Evolutionary conservation across 2,888 invertebrate genomes (phyloP).

Genomic region (Willowsia nigromaculata): DNA sequence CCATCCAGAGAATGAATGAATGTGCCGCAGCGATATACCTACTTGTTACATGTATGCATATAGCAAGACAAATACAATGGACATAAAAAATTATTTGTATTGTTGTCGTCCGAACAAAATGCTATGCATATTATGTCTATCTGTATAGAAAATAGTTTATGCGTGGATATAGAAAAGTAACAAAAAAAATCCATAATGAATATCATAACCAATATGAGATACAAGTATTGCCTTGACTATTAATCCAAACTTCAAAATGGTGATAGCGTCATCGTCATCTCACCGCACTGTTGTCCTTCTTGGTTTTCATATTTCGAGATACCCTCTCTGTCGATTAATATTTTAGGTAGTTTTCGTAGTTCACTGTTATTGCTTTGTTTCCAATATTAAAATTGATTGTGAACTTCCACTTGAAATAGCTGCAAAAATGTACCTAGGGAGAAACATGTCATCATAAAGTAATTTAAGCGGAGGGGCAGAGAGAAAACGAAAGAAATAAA

Average conservation of each 20-base stretch:
- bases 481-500: too few species aligned
- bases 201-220: too few species aligned
- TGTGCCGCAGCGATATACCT: too few species aligned
- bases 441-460: slow-evolving; percentile 24
- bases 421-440: slow-evolving; percentile 3
- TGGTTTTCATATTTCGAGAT: not conserved
- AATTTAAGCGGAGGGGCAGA: not conserved
- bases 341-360: not conserved
- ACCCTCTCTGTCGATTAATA: not conserved
- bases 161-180: too few species aligned
- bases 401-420: too few species aligned
- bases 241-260: too few species aligned
- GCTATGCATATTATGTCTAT: not conserved
- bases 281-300: not conserved
- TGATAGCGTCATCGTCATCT: not conserved
- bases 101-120: not conserved
- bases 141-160: not conserved
- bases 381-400: too few species aligned
- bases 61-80: not conserved
- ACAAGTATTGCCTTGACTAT: too few species aligned
- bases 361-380: too few species aligned
- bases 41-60: not conserved
- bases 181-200: too few species aligned
- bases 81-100: not conserved
- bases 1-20: not conserved